Evolutionary conservation across 2,888 invertebrate species (phyloP).

Genomic region (Sycophila texana): DNA sequence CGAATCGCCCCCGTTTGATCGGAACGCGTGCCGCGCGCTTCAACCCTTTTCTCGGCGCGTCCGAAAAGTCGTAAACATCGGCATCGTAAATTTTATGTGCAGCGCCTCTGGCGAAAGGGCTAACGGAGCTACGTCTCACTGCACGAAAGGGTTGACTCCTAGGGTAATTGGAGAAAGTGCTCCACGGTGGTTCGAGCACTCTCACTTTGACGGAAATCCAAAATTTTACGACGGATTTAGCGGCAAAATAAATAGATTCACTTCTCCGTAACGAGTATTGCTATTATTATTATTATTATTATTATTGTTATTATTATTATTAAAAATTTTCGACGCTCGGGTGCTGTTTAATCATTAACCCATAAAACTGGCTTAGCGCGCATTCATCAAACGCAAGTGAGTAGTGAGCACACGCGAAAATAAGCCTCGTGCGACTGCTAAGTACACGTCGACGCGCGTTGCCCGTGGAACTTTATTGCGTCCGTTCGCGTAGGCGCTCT

Average conservation of each 20-base stretch:
- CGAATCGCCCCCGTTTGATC: background rate
- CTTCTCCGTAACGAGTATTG: background rate
- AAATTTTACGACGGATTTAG: constrained; percentile 20
- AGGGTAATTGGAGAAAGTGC: constrained; percentile 42
- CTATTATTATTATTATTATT: background rate
- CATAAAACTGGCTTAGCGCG: background rate
- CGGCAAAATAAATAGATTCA: background rate
- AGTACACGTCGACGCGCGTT: too few species aligned
- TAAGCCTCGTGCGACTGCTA: too few species aligned
- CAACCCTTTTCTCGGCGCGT: background rate
- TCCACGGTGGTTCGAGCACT: background rate
- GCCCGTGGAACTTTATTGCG: too few species aligned
- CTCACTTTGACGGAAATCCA: background rate
- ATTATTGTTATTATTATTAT: too few species aligned
- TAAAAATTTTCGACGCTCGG: too few species aligned
- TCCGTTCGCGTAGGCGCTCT: too few species aligned
- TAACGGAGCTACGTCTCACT: background rate
- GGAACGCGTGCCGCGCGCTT: constrained; percentile 37
- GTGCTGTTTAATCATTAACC: too few species aligned
- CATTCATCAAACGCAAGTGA: background rate
- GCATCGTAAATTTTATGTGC: constrained; percentile 44
- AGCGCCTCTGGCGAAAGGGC: constrained; percentile 24
- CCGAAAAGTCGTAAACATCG: constrained; percentile 41
- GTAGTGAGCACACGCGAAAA: too few species aligned
- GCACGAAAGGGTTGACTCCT: background rate